phyloP scores from a whole-genome alignment of 2,797 vertebrate species.

The Darevskia mixta region DNA sequence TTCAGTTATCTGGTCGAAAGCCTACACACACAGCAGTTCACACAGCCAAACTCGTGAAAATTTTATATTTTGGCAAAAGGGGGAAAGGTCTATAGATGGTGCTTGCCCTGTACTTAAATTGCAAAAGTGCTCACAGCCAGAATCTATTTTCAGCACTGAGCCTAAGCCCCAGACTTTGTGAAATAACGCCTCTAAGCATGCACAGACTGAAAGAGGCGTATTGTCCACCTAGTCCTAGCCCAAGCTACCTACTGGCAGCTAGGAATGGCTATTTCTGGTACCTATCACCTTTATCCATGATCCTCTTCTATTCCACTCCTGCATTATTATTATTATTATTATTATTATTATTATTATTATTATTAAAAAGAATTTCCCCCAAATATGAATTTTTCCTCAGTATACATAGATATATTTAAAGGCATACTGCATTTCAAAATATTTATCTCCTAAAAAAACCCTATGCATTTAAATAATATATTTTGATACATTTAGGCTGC shows the following conservation, averaged over 20 bases:
- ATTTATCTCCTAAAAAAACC: neutral
- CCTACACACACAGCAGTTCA: neutral
- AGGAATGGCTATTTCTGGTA: neutral
- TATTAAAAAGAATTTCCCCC: neutral
- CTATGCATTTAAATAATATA: neutral
- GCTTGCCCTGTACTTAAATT: neutral
- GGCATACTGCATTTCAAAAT: neutral
- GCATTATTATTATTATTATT: neutral
- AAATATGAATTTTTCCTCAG: neutral
- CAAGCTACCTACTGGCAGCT: neutral
- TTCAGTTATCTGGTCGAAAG: too few species aligned
- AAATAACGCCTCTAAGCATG: neutral
- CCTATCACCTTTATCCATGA: neutral
- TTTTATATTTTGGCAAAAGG: neutral
- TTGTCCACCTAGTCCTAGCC: neutral
- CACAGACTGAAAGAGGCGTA: neutral
- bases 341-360: too few species aligned
- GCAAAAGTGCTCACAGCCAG: neutral
- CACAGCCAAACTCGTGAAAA: neutral
- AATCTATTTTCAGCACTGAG: neutral
- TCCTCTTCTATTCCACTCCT: neutral
- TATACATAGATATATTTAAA: neutral
- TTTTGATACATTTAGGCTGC: neutral
- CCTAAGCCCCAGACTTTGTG: neutral
- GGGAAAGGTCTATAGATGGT: neutral